phyloP scores from a whole-genome alignment of 2,888 invertebrate genomes.

The Drosophila mulleri region DNA sequence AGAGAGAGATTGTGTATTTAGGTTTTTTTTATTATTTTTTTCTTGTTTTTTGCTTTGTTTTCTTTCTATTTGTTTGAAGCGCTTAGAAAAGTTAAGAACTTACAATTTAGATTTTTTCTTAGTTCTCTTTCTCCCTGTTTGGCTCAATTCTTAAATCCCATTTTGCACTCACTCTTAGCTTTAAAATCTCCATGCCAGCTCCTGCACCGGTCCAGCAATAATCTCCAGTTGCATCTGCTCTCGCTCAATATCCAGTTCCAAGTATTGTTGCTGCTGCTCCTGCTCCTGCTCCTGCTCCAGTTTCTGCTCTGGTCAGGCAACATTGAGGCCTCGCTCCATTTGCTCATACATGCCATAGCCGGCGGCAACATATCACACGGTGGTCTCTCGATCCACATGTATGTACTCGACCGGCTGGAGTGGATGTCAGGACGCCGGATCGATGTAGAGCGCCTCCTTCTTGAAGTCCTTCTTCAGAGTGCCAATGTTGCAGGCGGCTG shows the following conservation, averaged over 20 bases:
- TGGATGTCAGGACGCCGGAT: constrained; percentile 93
- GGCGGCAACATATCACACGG: constrained; percentile 89
- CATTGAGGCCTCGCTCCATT: constrained; percentile 57
- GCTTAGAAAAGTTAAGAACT: constrained; percentile 71
- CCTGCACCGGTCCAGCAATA: constrained; percentile 49
- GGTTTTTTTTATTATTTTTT: not conserved
- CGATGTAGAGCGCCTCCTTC: constrained; percentile 85
- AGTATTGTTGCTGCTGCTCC: not conserved
- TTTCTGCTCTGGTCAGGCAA: constrained; percentile 57
- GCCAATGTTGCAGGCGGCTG: constrained; percentile 74
- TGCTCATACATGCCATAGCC: constrained; percentile 70
- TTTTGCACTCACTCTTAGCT: constrained; percentile 32
- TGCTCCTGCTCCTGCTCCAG: constrained; percentile 3
- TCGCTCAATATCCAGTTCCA: not conserved
- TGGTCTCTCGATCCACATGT: constrained; percentile 96
- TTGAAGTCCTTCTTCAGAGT: constrained; percentile 88
- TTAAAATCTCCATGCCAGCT: constrained; percentile 71
- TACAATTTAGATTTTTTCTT: constrained; percentile 51
- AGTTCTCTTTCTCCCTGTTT: constrained; percentile 53
- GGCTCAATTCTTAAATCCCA: constrained; percentile 30
- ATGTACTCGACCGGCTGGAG: constrained; percentile 96
- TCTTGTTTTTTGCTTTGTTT: no score
- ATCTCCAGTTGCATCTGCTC: constrained; percentile 24
- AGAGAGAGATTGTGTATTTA: constrained; percentile 9
- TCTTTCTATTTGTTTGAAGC: constrained; percentile 48